phyloP scores from a whole-genome alignment of 2,113 vertebrate genomes.

The Patagioenas fasciata region DNA sequence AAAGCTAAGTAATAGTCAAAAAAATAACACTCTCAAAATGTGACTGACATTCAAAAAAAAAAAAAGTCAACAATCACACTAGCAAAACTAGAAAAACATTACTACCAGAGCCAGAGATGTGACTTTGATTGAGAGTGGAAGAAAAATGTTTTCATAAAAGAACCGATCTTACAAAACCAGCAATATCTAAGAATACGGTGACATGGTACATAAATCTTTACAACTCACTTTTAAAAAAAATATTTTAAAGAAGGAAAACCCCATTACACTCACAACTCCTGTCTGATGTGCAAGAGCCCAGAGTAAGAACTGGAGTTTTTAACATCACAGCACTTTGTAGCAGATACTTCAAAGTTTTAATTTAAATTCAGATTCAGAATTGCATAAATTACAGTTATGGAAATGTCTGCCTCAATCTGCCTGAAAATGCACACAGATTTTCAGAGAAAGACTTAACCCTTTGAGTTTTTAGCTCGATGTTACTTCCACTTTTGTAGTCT shows the following conservation, averaged over 20 bases:
- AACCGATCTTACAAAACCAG: constrained; percentile 39
- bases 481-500: not conserved
- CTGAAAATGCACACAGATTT: not conserved
- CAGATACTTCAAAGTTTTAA: constrained; percentile 13
- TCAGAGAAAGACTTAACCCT: not conserved
- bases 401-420: not conserved
- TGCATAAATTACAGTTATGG: not conserved
- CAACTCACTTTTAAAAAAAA: not conserved
- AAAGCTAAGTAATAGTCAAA: not conserved
- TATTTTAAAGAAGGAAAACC: constrained; percentile 17
- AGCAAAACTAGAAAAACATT: not conserved
- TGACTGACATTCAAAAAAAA: not conserved
- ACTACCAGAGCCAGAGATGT: not conserved
- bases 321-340: not conserved
- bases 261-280: constrained; percentile 12
- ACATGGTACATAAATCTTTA: constrained; percentile 62
- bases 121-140: constrained; percentile 29
- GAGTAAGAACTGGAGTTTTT: not conserved
- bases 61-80: not conserved
- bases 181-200: constrained; percentile 6
- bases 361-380: constrained; percentile 1
- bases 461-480: not conserved
- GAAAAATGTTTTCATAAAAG: constrained; percentile 66
- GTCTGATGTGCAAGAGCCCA: not conserved
- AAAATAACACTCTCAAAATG: not conserved